Percentiles rank a stretch among this genome's conserved stretches.
phyloP scores from a whole-genome alignment of 1,140 invertebrate species.

The Aradophagus sp. region DNA sequence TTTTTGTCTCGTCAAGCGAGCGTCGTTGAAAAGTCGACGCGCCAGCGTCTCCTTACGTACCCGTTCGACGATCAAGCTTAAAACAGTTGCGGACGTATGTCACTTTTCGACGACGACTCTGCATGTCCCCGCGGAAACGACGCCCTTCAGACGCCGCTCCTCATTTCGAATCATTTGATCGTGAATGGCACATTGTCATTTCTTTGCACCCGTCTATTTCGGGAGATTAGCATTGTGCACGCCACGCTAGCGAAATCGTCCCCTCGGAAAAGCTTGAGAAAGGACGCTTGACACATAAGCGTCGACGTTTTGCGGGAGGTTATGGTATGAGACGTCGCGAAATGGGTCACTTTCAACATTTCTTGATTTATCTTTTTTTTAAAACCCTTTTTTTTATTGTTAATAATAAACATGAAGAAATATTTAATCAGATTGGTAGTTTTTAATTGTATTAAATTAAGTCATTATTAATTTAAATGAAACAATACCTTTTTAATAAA shows the following conservation, averaged over 20 bases:
- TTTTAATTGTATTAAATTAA: too few species aligned
- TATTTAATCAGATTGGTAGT: too few species aligned
- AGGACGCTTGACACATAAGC: not conserved
- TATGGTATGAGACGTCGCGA: too few species aligned
- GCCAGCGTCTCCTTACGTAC: conserved; percentile 37
- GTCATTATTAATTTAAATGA: too few species aligned
- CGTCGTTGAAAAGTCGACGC: conserved; percentile 40
- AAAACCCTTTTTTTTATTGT: too few species aligned
- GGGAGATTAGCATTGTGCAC: conserved; percentile 10
- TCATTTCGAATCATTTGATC: conserved; percentile 25
- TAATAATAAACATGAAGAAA: too few species aligned
- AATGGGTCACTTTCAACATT: too few species aligned
- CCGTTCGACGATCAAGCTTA: conserved; percentile 39
- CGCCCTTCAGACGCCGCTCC: too few species aligned
- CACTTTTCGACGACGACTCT: conserved; percentile 33
- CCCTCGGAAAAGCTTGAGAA: not conserved
- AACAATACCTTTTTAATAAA: too few species aligned
- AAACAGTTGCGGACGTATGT: conserved; percentile 49
- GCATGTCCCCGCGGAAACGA: conserved; percentile 2
- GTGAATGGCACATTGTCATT: conserved; percentile 16
- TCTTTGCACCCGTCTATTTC: conserved; percentile 2
- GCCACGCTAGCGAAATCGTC: not conserved
- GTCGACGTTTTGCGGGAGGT: not conserved
- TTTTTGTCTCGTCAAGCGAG: conserved; percentile 36
- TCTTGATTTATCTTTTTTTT: too few species aligned